phyloP scores from a whole-genome alignment of 2,888 invertebrate species.

The Ornithoptera priamus region DNA sequence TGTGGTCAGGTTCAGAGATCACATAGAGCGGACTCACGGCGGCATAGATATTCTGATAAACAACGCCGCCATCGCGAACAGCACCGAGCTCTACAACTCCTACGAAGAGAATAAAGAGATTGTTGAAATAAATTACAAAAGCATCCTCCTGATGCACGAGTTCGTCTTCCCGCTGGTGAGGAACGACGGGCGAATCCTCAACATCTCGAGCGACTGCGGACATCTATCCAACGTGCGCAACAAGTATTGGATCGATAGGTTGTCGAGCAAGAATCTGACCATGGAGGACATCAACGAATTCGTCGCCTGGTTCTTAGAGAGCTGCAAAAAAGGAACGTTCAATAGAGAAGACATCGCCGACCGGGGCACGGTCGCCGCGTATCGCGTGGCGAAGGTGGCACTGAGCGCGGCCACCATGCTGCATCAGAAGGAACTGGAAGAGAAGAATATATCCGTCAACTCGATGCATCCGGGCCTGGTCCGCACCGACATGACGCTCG shows the following conservation, averaged over 20 bases:
- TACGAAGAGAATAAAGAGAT: slow-evolving; percentile 80
- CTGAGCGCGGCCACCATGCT: slow-evolving; percentile 80
- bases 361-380: slow-evolving; percentile 67
- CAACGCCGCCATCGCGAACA: slow-evolving; percentile 84
- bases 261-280: slow-evolving; percentile 47
- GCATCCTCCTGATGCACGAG: slow-evolving; percentile 73
- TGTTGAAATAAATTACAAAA: slow-evolving; percentile 83
- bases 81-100: slow-evolving; percentile 42
- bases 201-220: slow-evolving; percentile 85
- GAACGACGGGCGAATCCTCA: slow-evolving; percentile 85
- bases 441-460: not conserved
- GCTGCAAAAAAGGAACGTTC: not conserved
- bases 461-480: not conserved
- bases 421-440: slow-evolving; percentile 65
- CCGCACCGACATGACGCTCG: not conserved
- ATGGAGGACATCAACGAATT: slow-evolving; percentile 40
- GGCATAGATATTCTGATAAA: slow-evolving; percentile 85
- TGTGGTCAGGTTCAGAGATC: slow-evolving; percentile 71
- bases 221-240: slow-evolving; percentile 80
- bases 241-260: slow-evolving; percentile 74
- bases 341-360: slow-evolving; percentile 34
- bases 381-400: slow-evolving; percentile 82
- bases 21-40: slow-evolving; percentile 75
- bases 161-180: slow-evolving; percentile 84
- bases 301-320: not conserved